Base-by-base conservation (phyloP, 2,888 invertebrate species). In the Aphodius sticticus region DNA sequence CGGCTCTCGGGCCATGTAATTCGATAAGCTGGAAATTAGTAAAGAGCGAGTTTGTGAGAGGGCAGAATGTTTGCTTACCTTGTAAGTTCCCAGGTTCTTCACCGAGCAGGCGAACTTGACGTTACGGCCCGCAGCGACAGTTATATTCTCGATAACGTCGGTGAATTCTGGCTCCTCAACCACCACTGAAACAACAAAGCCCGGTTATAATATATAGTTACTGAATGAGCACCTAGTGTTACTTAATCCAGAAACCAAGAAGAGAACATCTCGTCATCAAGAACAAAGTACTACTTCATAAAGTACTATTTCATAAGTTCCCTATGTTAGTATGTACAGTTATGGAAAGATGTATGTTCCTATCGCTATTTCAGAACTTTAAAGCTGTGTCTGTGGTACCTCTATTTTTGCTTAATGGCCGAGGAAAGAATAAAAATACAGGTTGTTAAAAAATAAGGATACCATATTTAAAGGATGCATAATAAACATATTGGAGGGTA, bases 21-120 rank as follows among this genome's bases (percentile, higher is more conserved):
- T 53, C 53, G 53, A 53, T 53, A 53, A 53, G 53, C 53, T 53
- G 12, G 53, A 53, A 53, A 53, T 53, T 53, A 53, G 53, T 53
- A 53, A 53, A 53, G 53, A 53, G 53, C 53, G 53, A 53, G 53
- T 53, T 53, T 53, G 53, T 53, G 53, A 53, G 53, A 53, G 53
- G 53, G 53, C 53, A 53, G 53, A 53, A 53, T 12, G 53, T 53
- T 53, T 83, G 87, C 92, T 91, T 91, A 97, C 97, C 94, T 97
- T 97, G 89, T 96, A 97, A 71, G 95, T 94, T 85, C 96, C 97
- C 81, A 97, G 93, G 90, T 97, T 96, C 90, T 96, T 96, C 85
- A 97, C 97, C 69, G 96, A 95, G 90, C 97, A 97, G 78, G 96
- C 95, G 85, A 97, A 93, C 87, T 95, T 96, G 86, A 97, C 96